Evolutionary conservation across 2,888 invertebrate genomes (phyloP).

Genomic region (Orthonevra nobilis): DNA sequence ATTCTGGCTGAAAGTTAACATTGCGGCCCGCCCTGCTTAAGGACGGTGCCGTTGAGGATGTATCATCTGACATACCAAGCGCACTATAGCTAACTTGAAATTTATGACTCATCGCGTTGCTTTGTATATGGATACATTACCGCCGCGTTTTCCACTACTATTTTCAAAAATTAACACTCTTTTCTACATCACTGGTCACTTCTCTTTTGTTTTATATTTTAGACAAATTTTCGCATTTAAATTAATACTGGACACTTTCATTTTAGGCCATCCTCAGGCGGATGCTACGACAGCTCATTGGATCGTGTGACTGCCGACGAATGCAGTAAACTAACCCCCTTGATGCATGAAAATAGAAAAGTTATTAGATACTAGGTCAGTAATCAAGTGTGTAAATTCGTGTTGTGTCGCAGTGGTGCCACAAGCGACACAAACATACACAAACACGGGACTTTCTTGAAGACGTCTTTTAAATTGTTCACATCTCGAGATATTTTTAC

Average conservation of each 20-base stretch:
- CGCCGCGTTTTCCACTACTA: slow-evolving; percentile 11
- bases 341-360: slow-evolving; percentile 56
- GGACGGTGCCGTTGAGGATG: slow-evolving; percentile 78
- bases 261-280: slow-evolving; percentile 10
- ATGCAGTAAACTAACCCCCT: slow-evolving; percentile 26
- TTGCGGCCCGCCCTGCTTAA: slow-evolving; percentile 75
- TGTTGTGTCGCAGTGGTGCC: slow-evolving; percentile 22
- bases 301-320: slow-evolving; percentile 43
- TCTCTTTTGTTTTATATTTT: background rate
- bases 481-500: slow-evolving; percentile 25
- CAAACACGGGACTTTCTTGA: slow-evolving; percentile 34
- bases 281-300: slow-evolving; percentile 30
- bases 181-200: slow-evolving; percentile 42
- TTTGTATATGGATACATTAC: slow-evolving; percentile 43
- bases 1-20: slow-evolving; percentile 79
- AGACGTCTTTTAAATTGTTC: slow-evolving; percentile 16
- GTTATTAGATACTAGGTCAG: slow-evolving; percentile 49
- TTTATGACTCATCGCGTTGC: slow-evolving; percentile 78
- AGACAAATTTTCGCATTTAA: slow-evolving; percentile 7
- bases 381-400: slow-evolving; percentile 47
- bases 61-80: slow-evolving; percentile 80
- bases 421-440: slow-evolving; percentile 16
- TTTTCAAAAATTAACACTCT: background rate
- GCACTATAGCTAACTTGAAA: slow-evolving; percentile 80
- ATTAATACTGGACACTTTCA: too few species aligned